Percentiles rank a stretch among this genome's conserved stretches.
These are phyloP conservation scores for Melanotaenia duboulayi DNA, from an alignment of 2,113 vertebrate genomes.

Conservation along the genomic window DNA sequence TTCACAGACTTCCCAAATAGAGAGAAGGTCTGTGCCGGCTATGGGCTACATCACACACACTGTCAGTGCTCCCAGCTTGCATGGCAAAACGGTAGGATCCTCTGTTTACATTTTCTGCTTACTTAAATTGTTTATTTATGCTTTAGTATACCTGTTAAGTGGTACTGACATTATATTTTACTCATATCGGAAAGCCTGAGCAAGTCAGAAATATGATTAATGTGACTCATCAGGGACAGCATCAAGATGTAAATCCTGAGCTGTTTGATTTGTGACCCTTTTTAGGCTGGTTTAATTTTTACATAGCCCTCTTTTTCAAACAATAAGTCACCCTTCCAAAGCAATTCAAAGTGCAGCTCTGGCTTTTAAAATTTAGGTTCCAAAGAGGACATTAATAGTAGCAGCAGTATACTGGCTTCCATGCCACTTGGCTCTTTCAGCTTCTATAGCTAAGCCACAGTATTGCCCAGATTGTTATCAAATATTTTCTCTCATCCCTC, in stretches of 20 bases:
- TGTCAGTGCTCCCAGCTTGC: conserved; percentile 96
- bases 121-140: neutral
- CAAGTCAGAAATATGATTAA: conserved; percentile 9
- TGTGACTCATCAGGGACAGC: neutral
- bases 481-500: conserved; percentile 73
- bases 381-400: conserved; percentile 7
- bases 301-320: conserved; percentile 12
- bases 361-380: conserved; percentile 23
- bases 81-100: conserved; percentile 93
- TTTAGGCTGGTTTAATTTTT: neutral
- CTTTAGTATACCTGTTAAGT: neutral
- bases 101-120: neutral
- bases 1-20: conserved; percentile 87
- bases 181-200: neutral
- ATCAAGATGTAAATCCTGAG: neutral
- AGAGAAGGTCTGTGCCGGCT: conserved; percentile 92
- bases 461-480: conserved; percentile 66
- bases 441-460: conserved; percentile 23
- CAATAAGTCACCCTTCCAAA: neutral
- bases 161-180: neutral
- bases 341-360: conserved; percentile 24
- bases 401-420: conserved; percentile 14
- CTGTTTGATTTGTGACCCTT: neutral
- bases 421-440: conserved; percentile 40
- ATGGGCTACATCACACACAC: conserved; percentile 99